Evolutionary conservation across 1,140 invertebrate genomes (phyloP), one percentile per base, ranked within the genome.

Genomic region (Polypedilum pembai): DNA sequence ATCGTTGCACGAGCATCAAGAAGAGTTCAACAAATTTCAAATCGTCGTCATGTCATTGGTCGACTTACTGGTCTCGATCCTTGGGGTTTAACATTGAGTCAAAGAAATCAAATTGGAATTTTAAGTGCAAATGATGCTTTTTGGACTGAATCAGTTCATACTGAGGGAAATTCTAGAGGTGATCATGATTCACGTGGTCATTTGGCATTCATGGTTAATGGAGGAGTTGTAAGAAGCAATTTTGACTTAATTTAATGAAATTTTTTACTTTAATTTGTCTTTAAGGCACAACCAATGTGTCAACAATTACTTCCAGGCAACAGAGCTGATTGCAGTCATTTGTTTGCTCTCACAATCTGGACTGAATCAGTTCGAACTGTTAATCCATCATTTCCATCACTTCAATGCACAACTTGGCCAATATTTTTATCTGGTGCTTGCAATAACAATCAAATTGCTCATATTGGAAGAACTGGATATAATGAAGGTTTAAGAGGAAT

Each of bases 201-300:
- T 21, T 3, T 21, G 7, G 8, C 17, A 8, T 69, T 69, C 17
- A 18, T 18, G 15, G 65, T 69, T 5, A 69, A 69, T 69, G 65
- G 65, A 2, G 65, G 65, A 18, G 65, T 18, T 20, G 24, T 33
- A 33, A 33, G 24, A 33, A 33, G 24, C 1, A 33, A 33, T 3
- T 33, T 33, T 33, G 24, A 33, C n/a, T n/a, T n/a, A 33, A 3
- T 33, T 33, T 33, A 3, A 33, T 33, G 24, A 3, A 5, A 33
- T 3, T 33, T 33, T 33, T 33, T 33, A 33, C 1, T 33, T 33
- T 1, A 33, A 33, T 33, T 33, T n/a, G n/a, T 33, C 24, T 33
- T 33, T 33, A 3, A 33, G 24, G 17, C 17, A 69, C 65, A 69
- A 21, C 65, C 65, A 69, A 69, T 69, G 65, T 69, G 65, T 20